These are phyloP conservation scores for Elaphurus davidianus DNA, from an alignment of 2,113 vertebrate genomes.

Conservation along the genomic window DNA sequence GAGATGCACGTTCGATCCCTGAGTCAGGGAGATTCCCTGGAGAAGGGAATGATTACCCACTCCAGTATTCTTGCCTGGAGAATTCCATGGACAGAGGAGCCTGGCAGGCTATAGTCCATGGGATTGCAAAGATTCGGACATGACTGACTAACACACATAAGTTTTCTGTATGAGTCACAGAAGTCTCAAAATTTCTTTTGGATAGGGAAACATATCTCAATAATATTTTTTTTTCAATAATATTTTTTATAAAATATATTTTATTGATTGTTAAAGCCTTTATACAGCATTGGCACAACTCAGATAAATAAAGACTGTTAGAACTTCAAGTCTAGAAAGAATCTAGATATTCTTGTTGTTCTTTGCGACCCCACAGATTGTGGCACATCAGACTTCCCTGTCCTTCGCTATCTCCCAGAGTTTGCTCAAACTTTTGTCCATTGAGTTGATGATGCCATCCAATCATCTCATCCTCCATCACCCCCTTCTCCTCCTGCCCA, in stretches of 20 bases:
- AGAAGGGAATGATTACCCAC: not conserved
- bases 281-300: not conserved
- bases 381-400: not conserved
- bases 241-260: not conserved
- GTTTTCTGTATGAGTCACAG: not conserved
- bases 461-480: not conserved
- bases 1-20: not conserved
- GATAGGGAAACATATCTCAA: not conserved
- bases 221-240: not conserved
- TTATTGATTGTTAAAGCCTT: not conserved
- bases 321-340: not conserved
- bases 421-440: not conserved
- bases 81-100: not conserved
- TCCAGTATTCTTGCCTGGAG: not conserved
- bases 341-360: not conserved
- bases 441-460: not conserved
- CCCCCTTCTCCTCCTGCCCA: not conserved
- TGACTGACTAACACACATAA: not conserved
- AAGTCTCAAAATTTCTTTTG: not conserved
- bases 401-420: not conserved
- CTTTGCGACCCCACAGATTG: not conserved
- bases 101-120: not conserved
- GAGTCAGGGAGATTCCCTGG: not conserved
- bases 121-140: not conserved
- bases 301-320: not conserved